A percentile compares a stretch with the other conserved stretches of the same genome.
Conservation (phyloP, 2,113 vertebrate genomes). For the Leiothrix lutea region DNA sequence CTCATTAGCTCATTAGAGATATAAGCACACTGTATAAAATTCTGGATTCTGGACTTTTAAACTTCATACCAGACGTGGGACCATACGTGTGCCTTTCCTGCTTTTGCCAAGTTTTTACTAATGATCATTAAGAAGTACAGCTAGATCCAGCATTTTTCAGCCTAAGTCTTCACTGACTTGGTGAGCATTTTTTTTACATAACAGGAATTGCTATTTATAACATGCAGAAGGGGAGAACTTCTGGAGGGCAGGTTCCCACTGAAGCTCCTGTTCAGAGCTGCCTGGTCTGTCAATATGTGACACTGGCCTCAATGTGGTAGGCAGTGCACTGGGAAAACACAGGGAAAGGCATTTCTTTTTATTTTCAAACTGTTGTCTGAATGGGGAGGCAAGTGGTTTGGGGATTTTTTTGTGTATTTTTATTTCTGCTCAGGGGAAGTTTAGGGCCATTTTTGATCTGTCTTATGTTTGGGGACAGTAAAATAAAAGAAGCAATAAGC, state of each 20-base stretch:
- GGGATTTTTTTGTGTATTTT: background rate
- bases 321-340: background rate
- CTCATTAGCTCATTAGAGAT: background rate
- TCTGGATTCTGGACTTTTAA: background rate
- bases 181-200: background rate
- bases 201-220: background rate
- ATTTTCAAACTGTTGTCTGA: background rate
- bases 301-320: background rate
- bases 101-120: background rate
- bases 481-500: background rate
- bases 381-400: background rate
- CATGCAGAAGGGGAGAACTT: background rate
- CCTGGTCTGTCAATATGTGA: background rate
- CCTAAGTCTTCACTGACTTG: background rate
- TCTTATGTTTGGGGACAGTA: background rate
- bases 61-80: background rate
- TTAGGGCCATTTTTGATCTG: background rate
- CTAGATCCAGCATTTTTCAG: background rate
- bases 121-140: background rate
- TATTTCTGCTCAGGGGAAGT: background rate
- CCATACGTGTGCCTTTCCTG: background rate
- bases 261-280: background rate
- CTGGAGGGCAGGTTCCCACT: background rate
- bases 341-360: background rate
- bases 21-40: background rate